Base-by-base conservation (phyloP, 2,888 invertebrate genomes). In the Caenorhabditis auriculariae region DNA sequence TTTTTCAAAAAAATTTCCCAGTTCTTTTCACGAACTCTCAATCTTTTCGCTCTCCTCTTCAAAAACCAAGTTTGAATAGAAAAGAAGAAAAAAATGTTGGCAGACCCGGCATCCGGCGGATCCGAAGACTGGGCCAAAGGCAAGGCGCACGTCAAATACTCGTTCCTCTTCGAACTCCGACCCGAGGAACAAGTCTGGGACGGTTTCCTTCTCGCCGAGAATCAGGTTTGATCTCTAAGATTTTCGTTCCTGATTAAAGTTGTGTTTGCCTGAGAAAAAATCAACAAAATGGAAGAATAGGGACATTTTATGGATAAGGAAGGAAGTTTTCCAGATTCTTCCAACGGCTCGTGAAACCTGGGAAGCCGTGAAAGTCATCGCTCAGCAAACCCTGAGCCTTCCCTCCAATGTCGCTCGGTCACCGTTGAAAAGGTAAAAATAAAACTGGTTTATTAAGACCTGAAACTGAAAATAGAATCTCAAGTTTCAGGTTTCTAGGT, bases 101-200 rank as follows among this genome's bases (percentile, higher is more conserved):
- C 54, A 75, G 75, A 75, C 37, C 73, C 76, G 7, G 78, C 78
- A 2, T 74, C 73, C 3, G 77, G 76, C 15, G 78, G 78, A 3
- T 70, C 74, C 4, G 78, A 78, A 49, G 81, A 81, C 39, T 81
- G 80, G 80, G 81, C 81, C 15, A 81, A 81, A 50, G 81, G 76
- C 42, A 68, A 73, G 43, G 76, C 72, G 28, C 76, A 75, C 52
- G 70, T 81, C 37, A 81, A 81, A 51, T 81, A 74, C 64, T 74
- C 78, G 24, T 81, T 72, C 59, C 60, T 81, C n/a, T 75, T 81
- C 61, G 81, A 81, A 52, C 59, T 81, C 50, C 55, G 81, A 39
- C 81, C 81, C 2, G 79, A 78, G 28, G 80, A 81, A 39, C 73
- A 73, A 60, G 78, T 78, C 9, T 76, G 73, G 70, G 79, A 81